Evolutionary conservation across 2,888 invertebrate species (phyloP).

Genomic region (Phyto melanocephala): DNA sequence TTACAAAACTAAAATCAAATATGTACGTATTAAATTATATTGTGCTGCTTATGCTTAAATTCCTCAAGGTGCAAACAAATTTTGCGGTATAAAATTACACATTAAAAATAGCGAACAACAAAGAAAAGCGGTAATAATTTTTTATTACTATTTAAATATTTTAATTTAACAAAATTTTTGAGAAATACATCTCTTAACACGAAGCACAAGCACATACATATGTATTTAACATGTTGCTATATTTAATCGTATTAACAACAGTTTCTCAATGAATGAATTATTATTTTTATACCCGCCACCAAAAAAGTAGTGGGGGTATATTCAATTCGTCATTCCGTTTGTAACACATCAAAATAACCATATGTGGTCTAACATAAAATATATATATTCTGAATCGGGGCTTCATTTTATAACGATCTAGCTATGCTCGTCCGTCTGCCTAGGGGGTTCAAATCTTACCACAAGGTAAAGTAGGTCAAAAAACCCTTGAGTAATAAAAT

Average conservation of each 20-base stretch:
- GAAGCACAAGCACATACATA: background rate
- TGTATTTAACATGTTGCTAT: background rate
- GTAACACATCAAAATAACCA: too few species aligned
- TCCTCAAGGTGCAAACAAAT: background rate
- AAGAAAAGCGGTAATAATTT: constrained; percentile 10
- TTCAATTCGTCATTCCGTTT: too few species aligned
- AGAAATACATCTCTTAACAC: constrained; percentile 25
- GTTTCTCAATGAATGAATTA: constrained; percentile 54
- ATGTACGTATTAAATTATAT: background rate
- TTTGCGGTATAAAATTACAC: constrained; percentile 7
- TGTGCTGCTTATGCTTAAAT: background rate
- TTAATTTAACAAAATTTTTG: constrained; percentile 51
- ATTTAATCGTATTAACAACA: background rate
- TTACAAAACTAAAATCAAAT: background rate
- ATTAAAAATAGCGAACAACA: background rate
- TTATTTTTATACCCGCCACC: too few species aligned
- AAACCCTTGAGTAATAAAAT: too few species aligned
- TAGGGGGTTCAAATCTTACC: too few species aligned
- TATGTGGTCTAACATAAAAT: too few species aligned
- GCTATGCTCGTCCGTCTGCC: too few species aligned
- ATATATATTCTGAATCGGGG: too few species aligned
- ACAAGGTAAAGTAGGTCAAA: too few species aligned
- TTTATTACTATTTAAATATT: constrained; percentile 48
- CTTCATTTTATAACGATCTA: too few species aligned
- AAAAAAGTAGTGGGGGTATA: too few species aligned